Conservation (phyloP, 2,113 vertebrate genomes). For the Collichthys lucidus region DNA sequence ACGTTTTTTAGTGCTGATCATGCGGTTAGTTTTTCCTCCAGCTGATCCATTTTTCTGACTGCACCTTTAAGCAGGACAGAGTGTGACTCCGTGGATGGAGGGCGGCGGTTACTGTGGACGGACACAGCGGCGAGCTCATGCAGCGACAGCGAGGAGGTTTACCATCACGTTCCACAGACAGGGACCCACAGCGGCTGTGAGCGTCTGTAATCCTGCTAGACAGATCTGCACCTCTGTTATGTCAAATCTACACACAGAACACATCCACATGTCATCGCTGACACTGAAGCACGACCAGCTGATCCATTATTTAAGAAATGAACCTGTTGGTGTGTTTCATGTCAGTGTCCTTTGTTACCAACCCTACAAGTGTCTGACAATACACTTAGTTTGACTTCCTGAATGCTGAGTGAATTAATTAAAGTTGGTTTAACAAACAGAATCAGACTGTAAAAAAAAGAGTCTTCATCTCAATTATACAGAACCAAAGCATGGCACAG, state of each 20-base stretch:
- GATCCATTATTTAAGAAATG: not conserved
- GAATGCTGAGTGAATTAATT: not conserved
- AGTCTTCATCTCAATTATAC: not conserved
- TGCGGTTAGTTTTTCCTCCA: not conserved
- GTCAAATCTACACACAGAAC: conserved; percentile 71
- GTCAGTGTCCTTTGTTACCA: not conserved
- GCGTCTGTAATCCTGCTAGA: conserved; percentile 64
- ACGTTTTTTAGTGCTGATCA: too few species aligned
- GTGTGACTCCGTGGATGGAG: conserved; percentile 2
- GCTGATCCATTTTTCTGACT: conserved; percentile 23
- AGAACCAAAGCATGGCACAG: not conserved
- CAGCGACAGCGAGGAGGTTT: conserved; percentile 60
- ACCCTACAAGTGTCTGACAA: not conserved
- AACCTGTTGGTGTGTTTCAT: not conserved
- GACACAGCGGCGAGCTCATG: conserved; percentile 39
- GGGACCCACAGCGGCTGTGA: conserved; percentile 65
- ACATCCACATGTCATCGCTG: conserved; percentile 35
- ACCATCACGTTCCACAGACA: conserved; percentile 63
- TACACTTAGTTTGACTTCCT: not conserved
- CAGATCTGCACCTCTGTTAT: conserved; percentile 69
- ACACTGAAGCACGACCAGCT: not conserved
- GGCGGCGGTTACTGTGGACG: conserved; percentile 38
- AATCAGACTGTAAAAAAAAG: not conserved
- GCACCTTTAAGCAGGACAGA: conserved; percentile 18
- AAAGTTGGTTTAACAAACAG: not conserved